Evolutionary conservation across 2,888 invertebrate species (phyloP), one percentile per base, ranked within the genome.

Genomic region (Rhaphigaster nebulosa): DNA sequence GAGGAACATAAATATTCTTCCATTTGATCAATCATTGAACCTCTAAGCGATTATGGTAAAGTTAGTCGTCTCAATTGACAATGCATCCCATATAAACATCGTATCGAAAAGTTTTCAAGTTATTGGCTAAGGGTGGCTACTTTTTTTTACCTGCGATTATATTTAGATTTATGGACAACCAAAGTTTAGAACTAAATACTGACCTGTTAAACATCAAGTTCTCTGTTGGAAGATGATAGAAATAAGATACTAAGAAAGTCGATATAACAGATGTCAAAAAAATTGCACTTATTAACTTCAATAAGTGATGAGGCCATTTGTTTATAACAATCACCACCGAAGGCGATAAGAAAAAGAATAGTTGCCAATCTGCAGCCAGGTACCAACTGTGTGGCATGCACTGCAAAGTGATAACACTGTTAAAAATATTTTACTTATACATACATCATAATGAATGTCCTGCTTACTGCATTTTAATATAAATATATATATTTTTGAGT

Each of bases 351-450:
- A 84, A 84, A 34, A 90, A 65, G 56, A 90, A 90, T 20, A 90
- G 41, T 41, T 90, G 90, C 90, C 90, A 90, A 54, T 90, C 90
- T 56, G 90, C 90, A 18, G 90, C 80, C 38, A 90, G 29, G 90
- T 90, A 90, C 90, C 90, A 90, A 80, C 80, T 90, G 87, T 84
- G 84, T 54, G 90, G 90, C 80, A 90, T 80, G 52, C 90, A 90
- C 90, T 87, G 34, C 10, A 87, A 87, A 50, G 10, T 34, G 4
- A 54, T 29, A 52, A n/a, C 4, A 15, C 29, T 29, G 34, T 80
- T 80, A 26, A 41, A 41, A 38, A 80, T 80, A 80, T 80, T 80
- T 20, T 41, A 23, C 23, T 29, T n/a, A 76, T 38, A 8, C 20
- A n/a, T 18, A 20, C 1, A 10, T 12, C n/a, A 60, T 60, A 56